Evolutionary conservation across 2,888 invertebrate species (phyloP).

Genomic region (Limnephilus lunatus): DNA sequence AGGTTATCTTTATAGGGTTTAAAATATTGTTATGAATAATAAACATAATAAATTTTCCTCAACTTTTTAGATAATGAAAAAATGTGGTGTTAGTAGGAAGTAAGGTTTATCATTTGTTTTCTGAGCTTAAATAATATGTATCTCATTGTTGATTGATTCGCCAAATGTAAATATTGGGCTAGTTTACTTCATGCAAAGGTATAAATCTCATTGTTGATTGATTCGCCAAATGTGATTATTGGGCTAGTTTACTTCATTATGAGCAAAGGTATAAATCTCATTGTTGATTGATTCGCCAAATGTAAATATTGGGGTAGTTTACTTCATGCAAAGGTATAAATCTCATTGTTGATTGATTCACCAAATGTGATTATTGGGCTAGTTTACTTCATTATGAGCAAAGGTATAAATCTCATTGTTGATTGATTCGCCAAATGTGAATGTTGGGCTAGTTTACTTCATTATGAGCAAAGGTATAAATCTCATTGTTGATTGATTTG

Average conservation of each 20-base stretch:
- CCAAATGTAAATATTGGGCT: conserved; percentile 3
- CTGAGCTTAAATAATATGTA: not conserved
- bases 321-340: not conserved
- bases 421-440: not conserved
- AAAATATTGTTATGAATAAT: not conserved
- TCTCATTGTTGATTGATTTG: not conserved
- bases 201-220: not conserved
- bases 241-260: conserved; percentile 9
- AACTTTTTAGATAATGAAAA: not conserved
- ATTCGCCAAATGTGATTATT: conserved; percentile 5
- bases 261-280: not conserved
- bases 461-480: not conserved
- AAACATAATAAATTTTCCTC: not conserved
- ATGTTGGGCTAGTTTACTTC: conserved; percentile 14
- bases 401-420: not conserved
- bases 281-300: not conserved
- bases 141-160: not conserved
- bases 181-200: conserved; percentile 15
- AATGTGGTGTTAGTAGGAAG: conserved; percentile 2
- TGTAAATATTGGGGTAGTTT: conserved; percentile 12
- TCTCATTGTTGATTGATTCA: not conserved
- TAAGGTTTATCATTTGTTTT: conserved; percentile 2
- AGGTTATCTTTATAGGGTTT: not conserved
- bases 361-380: not conserved
- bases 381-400: conserved; percentile 13